Percentiles rank a stretch among this genome's conserved stretches.
Evolutionary conservation across 2,888 invertebrate species (phyloP).

Genomic region (Tricholauxania praeusta): DNA sequence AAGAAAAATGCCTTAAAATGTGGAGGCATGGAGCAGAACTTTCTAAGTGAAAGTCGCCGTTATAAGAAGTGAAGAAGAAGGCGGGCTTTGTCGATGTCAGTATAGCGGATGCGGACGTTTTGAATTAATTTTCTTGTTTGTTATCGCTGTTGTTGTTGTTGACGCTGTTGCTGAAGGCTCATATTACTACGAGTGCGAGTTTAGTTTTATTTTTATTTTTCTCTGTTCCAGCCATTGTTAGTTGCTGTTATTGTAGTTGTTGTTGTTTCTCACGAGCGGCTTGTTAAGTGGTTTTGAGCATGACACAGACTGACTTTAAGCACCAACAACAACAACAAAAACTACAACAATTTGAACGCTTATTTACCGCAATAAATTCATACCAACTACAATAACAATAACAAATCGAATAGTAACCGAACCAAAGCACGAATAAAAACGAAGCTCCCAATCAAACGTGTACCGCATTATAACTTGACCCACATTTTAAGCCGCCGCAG

Average conservation of each 20-base stretch:
- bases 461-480: slow-evolving; percentile 62
- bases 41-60: slow-evolving; percentile 64
- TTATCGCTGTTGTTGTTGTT: neutral
- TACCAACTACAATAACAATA: slow-evolving; percentile 20
- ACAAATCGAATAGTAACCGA: slow-evolving; percentile 42
- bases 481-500: slow-evolving; percentile 58
- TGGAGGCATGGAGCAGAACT: slow-evolving; percentile 57
- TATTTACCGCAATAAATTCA: slow-evolving; percentile 31
- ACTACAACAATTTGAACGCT: slow-evolving; percentile 20
- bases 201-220: neutral
- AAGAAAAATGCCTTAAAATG: slow-evolving; percentile 21
- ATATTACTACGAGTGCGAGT: too few relatives aligned
- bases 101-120: too few relatives aligned
- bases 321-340: neutral
- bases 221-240: slow-evolving; percentile 2
- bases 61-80: slow-evolving; percentile 44
- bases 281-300: too few relatives aligned
- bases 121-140: too few relatives aligned
- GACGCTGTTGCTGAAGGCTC: neutral
- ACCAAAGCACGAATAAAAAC: slow-evolving; percentile 19
- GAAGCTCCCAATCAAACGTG: neutral
- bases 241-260: slow-evolving; percentile 24
- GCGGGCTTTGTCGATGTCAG: too few relatives aligned
- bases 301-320: slow-evolving; percentile 7
- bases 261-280: slow-evolving; percentile 2